phyloP scores from a whole-genome alignment of 2,113 vertebrate species.

The Labeo rohita region DNA sequence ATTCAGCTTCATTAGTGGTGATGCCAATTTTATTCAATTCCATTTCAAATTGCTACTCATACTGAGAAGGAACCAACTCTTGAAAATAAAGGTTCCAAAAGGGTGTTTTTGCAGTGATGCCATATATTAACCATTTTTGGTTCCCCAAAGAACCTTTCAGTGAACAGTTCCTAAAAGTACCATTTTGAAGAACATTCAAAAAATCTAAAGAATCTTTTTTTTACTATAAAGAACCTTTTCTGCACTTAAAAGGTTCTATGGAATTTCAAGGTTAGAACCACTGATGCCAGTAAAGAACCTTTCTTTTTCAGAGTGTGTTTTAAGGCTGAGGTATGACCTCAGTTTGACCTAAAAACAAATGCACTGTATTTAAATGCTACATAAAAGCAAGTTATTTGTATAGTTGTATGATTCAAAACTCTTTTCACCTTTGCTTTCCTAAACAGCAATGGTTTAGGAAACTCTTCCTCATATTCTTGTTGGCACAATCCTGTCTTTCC shows the following conservation, averaged over 20 bases:
- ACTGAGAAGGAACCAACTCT: neutral
- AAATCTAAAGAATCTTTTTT: too few relatives aligned
- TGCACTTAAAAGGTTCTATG: too few relatives aligned
- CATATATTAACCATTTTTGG: too few relatives aligned
- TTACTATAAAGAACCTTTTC: too few relatives aligned
- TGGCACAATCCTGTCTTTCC: neutral
- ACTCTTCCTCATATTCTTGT: neutral
- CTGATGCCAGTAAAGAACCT: too few relatives aligned
- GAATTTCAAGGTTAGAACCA: too few relatives aligned
- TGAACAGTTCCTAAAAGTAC: too few relatives aligned
- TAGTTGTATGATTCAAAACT: slow-evolving; percentile 32
- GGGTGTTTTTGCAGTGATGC: too few relatives aligned
- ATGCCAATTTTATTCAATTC: neutral
- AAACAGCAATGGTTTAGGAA: neutral
- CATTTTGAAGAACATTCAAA: too few relatives aligned
- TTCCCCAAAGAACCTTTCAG: too few relatives aligned
- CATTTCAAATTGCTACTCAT: neutral
- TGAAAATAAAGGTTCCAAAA: too few relatives aligned
- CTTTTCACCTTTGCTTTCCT: neutral
- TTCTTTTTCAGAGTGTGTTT: neutral
- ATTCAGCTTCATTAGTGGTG: neutral
- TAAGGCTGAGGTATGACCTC: neutral
- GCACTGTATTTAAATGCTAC: neutral
- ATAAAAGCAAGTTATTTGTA: slow-evolving; percentile 20
- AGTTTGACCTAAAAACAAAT: neutral